Conservation (phyloP, 2,113 vertebrate species). For the Tursiops truncatus region DNA sequence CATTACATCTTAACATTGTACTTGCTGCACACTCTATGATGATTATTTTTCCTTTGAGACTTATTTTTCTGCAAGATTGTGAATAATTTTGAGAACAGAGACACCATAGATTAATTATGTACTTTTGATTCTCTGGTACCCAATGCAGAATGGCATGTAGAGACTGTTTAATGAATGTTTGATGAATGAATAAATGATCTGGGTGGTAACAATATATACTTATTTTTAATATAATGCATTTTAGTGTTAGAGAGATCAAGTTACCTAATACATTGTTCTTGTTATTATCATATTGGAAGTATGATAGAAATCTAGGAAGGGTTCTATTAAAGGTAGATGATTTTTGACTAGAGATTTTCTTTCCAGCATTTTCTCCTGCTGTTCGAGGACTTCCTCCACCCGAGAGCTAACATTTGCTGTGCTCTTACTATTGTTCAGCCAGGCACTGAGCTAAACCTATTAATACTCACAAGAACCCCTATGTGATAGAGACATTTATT, state of each 20-base stretch:
- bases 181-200: background rate
- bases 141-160: background rate
- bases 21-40: background rate
- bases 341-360: background rate
- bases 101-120: background rate
- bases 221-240: background rate
- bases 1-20: background rate
- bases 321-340: background rate
- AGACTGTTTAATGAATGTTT: background rate
- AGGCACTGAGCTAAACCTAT: background rate
- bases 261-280: background rate
- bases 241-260: background rate
- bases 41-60: background rate
- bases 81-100: background rate
- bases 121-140: background rate
- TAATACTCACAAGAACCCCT: background rate
- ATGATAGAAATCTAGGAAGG: background rate
- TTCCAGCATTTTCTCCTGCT: background rate
- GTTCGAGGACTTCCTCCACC: background rate
- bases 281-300: background rate
- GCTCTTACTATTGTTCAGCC: background rate
- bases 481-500: background rate
- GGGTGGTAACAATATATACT: background rate
- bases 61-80: background rate
- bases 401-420: background rate